phyloP scores from a whole-genome alignment of 2,797 vertebrate genomes.

The Ciconia nigra region DNA sequence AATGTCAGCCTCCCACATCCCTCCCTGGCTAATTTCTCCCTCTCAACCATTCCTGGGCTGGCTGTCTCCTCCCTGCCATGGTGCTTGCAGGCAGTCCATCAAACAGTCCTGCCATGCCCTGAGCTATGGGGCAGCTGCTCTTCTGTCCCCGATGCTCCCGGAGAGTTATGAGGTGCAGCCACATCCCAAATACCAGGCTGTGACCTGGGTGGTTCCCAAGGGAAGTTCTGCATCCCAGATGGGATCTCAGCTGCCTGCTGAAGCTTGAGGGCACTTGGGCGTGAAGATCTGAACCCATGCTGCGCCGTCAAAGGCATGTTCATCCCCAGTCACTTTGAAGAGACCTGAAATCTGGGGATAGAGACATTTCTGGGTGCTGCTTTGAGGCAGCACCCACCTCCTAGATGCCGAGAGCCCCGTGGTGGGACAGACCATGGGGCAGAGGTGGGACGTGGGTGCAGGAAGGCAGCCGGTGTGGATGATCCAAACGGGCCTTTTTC shows the following conservation, averaged over 20 bases:
- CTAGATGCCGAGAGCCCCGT: not conserved
- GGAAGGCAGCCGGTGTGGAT: accelerated
- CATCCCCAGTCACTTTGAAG: not conserved
- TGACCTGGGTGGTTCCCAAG: not conserved
- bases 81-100: too few species aligned
- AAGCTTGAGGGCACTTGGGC: not conserved
- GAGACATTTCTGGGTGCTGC: not conserved
- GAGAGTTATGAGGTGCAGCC: not conserved
- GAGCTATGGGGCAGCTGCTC: not conserved
- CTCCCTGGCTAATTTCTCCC: not conserved
- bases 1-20: not conserved
- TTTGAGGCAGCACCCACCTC: not conserved
- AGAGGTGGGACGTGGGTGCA: not conserved
- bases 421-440: not conserved
- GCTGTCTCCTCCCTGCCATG: not conserved
- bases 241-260: not conserved
- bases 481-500: accelerated
- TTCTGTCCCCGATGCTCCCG: accelerated
- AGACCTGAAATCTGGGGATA: too few species aligned
- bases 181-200: not conserved
- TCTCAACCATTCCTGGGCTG: not conserved
- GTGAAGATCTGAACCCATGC: accelerated
- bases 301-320: accelerated
- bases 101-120: not conserved
- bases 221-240: not conserved